Conservation (phyloP, 2,888 invertebrate species). For the Amiota mariae region DNA sequence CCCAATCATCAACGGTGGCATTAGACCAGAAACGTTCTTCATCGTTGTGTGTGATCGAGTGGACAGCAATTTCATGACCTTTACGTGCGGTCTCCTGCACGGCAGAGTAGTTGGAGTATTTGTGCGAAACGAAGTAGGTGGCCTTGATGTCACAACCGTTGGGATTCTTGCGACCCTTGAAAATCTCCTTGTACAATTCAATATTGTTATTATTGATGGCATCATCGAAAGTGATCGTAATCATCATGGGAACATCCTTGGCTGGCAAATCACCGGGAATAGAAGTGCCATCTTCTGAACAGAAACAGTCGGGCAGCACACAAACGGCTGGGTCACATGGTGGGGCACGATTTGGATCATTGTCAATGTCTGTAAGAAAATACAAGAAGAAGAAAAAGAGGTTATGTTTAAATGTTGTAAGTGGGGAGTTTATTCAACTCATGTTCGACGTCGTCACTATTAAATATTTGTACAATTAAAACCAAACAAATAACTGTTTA, state of each 20-base stretch:
- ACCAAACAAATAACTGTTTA: conserved; percentile 36
- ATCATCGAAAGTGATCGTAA: conserved; percentile 94
- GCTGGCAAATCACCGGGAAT: conserved; percentile 89
- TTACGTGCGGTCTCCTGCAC: conserved; percentile 92
- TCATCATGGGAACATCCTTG: conserved; percentile 94
- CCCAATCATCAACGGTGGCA: conserved; percentile 93
- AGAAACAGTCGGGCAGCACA: conserved; percentile 93
- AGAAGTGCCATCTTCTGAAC: conserved; percentile 91
- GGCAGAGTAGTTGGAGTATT: conserved; percentile 94
- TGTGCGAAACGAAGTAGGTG: conserved; percentile 93
- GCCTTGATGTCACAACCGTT: conserved; percentile 95
- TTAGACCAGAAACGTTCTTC: conserved; percentile 95
- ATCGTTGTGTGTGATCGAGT: conserved; percentile 95
- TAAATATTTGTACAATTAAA: conserved; percentile 49
- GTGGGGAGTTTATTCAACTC: conserved; percentile 54
- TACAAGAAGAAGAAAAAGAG: not conserved
- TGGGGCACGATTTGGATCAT: conserved; percentile 93
- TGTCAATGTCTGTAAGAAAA: conserved; percentile 85
- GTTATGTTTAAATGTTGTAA: not conserved
- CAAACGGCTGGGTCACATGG: conserved; percentile 91
- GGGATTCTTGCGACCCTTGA: conserved; percentile 91
- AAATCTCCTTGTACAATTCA: conserved; percentile 93
- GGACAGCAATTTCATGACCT: conserved; percentile 94
- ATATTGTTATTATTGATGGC: conserved; percentile 97
- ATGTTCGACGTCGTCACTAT: conserved; percentile 40